A percentile compares a stretch with the other conserved stretches of the same genome.
phyloP scores from a whole-genome alignment of 2,797 vertebrate species.

The Mergus octosetaceus region DNA sequence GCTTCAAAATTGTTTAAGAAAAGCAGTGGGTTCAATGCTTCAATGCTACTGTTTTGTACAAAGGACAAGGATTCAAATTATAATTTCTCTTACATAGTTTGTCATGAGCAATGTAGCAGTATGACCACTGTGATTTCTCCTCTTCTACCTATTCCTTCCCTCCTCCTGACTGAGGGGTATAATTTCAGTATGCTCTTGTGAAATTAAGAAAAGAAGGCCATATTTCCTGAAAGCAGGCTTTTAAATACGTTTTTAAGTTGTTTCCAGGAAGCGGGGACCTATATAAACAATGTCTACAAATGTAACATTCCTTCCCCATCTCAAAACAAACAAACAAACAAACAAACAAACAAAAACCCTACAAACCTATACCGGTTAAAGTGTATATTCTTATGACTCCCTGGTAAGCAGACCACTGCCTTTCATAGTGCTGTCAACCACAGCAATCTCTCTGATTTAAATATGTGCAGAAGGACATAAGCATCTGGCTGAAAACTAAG shows the following conservation, averaged over 20 bases:
- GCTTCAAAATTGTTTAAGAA: neutral
- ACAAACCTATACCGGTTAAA: neutral
- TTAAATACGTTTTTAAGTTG: neutral
- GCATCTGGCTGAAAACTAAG: neutral
- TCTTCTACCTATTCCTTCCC: neutral
- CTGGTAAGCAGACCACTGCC: neutral
- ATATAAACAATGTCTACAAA: neutral
- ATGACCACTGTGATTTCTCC: neutral
- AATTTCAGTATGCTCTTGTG: neutral
- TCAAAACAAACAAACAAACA: neutral
- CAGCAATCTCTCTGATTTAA: neutral
- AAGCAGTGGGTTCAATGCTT: neutral
- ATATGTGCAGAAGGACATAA: neutral
- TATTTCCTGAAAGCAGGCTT: neutral
- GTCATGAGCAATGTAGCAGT: neutral
- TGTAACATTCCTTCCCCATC: neutral
- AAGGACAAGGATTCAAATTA: neutral
- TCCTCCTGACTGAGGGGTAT: neutral
- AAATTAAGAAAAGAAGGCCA: neutral
- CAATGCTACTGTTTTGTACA: neutral
- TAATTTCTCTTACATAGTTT: neutral
- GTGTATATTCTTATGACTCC: neutral
- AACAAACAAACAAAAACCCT: too few species aligned
- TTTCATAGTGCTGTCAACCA: neutral
- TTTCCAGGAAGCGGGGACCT: neutral